These are phyloP conservation scores for Chaetodon trifascialis DNA, from an alignment of 2,113 vertebrate species.

Conservation along the genomic window DNA sequence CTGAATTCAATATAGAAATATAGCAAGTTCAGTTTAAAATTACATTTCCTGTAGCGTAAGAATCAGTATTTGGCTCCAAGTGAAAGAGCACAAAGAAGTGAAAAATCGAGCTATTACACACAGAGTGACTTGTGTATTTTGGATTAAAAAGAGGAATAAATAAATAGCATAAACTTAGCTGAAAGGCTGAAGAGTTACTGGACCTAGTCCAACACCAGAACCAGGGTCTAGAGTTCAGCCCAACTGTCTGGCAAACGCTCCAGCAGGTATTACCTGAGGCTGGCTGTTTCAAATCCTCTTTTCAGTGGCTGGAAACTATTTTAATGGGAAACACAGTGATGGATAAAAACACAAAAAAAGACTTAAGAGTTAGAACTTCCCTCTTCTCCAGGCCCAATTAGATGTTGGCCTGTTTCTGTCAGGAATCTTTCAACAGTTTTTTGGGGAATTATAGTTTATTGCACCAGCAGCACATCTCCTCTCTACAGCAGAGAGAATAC, in stretches of 20 bases:
- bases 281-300: conserved; percentile 68
- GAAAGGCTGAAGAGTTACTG: conserved; percentile 37
- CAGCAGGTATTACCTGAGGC: conserved; percentile 76
- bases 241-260: conserved; percentile 59
- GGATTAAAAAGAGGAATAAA: conserved; percentile 12
- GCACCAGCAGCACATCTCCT: conserved; percentile 38
- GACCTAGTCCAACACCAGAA: conserved; percentile 51
- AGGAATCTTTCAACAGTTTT: conserved; percentile 65
- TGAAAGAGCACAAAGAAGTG: neutral
- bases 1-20: neutral
- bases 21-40: neutral
- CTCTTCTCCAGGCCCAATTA: conserved; percentile 75
- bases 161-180: conserved; percentile 4
- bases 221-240: conserved; percentile 60
- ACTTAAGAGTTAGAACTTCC: conserved; percentile 53
- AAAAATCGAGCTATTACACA: conserved; percentile 19
- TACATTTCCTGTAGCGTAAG: neutral
- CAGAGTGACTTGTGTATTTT: conserved; percentile 8
- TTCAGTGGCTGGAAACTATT: conserved; percentile 79
- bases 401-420: conserved; percentile 60
- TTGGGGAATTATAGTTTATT: conserved; percentile 58
- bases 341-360: conserved; percentile 55
- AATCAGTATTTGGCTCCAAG: too few species aligned
- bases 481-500: neutral
- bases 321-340: conserved; percentile 80